Percentiles rank a stretch among this genome's conserved stretches.
These are phyloP conservation scores for Planococcus citri DNA, from an alignment of 1,140 invertebrate species.

Conservation along the genomic window DNA sequence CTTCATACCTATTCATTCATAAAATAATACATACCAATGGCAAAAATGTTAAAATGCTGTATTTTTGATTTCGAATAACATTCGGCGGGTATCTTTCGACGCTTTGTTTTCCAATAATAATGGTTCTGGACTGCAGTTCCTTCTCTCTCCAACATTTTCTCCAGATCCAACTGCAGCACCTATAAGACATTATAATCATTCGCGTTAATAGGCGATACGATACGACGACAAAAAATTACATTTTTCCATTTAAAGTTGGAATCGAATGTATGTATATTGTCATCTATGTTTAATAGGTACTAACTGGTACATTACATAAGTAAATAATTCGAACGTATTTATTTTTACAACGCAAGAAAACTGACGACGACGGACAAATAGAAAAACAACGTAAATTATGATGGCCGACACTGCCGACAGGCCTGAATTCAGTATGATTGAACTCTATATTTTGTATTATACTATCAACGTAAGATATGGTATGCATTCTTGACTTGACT, in stretches of 20 bases:
- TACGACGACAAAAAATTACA: conserved; percentile 1
- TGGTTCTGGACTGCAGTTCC: conserved; percentile 49
- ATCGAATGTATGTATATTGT: too few relatives aligned
- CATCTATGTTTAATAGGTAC: too few relatives aligned
- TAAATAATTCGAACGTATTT: too few relatives aligned
- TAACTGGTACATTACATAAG: too few relatives aligned
- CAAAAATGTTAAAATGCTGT: conserved; percentile 94
- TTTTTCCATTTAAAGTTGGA: conserved; percentile 12
- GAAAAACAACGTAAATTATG: too few relatives aligned
- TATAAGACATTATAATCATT: conserved; percentile 23
- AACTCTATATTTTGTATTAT: too few relatives aligned
- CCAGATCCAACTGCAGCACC: conserved; percentile 40
- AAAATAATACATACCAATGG: conserved; percentile 58
- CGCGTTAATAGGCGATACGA: neutral
- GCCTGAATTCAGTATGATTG: too few relatives aligned
- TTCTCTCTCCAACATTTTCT: conserved; percentile 51
- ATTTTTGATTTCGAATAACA: conserved; percentile 97
- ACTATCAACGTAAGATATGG: too few relatives aligned
- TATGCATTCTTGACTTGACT: too few relatives aligned
- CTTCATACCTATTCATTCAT: neutral
- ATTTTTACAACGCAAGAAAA: too few relatives aligned
- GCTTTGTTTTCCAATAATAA: conserved; percentile 48
- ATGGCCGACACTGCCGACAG: too few relatives aligned
- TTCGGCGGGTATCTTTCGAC: conserved; percentile 79
- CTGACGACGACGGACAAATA: too few relatives aligned